Conservation (phyloP, 2,888 invertebrate species). For the Cremastobaeus sp. region DNA sequence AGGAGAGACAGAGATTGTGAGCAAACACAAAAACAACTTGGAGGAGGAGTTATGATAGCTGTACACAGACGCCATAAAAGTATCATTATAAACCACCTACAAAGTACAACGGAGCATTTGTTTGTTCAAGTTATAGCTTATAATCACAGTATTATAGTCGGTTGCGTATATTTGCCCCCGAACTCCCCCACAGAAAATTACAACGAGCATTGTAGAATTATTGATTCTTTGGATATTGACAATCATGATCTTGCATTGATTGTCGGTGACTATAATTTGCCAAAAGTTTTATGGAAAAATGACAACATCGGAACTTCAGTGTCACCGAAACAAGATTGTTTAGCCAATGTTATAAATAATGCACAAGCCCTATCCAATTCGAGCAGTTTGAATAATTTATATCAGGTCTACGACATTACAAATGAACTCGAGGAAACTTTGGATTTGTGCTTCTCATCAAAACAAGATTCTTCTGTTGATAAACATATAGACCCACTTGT, state of each 20-base stretch:
- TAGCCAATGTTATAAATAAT: background rate
- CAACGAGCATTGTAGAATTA: background rate
- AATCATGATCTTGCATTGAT: background rate
- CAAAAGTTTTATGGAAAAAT: constrained; percentile 7
- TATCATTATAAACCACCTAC: too few relatives aligned
- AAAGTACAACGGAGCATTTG: background rate
- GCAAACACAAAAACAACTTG: too few relatives aligned
- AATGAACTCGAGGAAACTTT: too few relatives aligned
- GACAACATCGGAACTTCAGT: background rate
- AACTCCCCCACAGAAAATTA: background rate
- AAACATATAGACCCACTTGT: too few relatives aligned
- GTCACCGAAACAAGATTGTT: background rate
- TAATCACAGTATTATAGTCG: background rate
- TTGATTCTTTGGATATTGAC: background rate
- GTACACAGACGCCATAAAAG: background rate
- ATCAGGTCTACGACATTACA: constrained; percentile 2
- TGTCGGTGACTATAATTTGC: constrained; percentile 13
- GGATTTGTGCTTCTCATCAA: too few relatives aligned
- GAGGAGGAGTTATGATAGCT: constrained; percentile 33
- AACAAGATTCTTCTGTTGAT: too few relatives aligned
- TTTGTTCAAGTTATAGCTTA: background rate
- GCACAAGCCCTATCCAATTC: constrained; percentile 1
- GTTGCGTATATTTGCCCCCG: constrained; percentile 12
- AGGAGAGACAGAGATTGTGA: constrained; percentile 13
- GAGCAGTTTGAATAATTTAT: background rate